These are phyloP conservation scores for Triops longicaudatus DNA, from an alignment of 1,140 invertebrate genomes.

Conservation along the genomic window DNA sequence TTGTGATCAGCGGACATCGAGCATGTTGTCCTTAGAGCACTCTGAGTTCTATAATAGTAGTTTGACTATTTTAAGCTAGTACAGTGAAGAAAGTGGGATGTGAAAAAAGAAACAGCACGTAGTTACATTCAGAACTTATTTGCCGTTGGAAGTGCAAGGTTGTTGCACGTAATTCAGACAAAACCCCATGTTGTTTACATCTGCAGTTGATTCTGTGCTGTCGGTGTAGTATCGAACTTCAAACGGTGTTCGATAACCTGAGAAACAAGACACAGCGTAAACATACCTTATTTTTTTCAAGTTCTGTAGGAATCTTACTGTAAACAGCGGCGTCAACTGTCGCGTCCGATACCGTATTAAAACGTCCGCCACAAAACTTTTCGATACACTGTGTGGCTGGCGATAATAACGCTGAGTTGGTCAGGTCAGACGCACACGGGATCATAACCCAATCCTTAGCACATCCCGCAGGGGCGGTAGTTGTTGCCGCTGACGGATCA, in stretches of 20 bases:
- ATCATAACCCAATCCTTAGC: conserved; percentile 32
- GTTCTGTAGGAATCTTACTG: background rate
- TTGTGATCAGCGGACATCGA: too few relatives aligned
- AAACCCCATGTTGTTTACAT: conserved; percentile 32
- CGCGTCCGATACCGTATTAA: conserved; percentile 27
- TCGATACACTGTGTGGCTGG: conserved; percentile 30
- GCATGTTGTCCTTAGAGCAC: too few relatives aligned
- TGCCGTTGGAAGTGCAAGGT: conserved; percentile 30
- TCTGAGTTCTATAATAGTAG: too few relatives aligned
- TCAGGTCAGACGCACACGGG: conserved; percentile 29
- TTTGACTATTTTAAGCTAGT: too few relatives aligned
- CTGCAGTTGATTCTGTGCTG: conserved; percentile 19
- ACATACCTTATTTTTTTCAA: too few relatives aligned
- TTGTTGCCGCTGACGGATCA: background rate
- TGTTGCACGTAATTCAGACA: conserved; percentile 34
- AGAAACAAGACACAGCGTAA: background rate
- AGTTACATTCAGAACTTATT: background rate
- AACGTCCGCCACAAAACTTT: conserved; percentile 31
- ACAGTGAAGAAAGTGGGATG: too few relatives aligned
- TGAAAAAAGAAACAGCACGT: too few relatives aligned
- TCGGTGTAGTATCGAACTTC: conserved; percentile 31
- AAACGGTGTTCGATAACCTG: conserved; percentile 31
- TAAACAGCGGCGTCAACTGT: conserved; percentile 17
- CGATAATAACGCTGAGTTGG: conserved; percentile 18
- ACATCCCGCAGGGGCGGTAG: conserved; percentile 18